Evolutionary conservation across 2,888 invertebrate species (phyloP).

Genomic region (Drosophila borealis): DNA sequence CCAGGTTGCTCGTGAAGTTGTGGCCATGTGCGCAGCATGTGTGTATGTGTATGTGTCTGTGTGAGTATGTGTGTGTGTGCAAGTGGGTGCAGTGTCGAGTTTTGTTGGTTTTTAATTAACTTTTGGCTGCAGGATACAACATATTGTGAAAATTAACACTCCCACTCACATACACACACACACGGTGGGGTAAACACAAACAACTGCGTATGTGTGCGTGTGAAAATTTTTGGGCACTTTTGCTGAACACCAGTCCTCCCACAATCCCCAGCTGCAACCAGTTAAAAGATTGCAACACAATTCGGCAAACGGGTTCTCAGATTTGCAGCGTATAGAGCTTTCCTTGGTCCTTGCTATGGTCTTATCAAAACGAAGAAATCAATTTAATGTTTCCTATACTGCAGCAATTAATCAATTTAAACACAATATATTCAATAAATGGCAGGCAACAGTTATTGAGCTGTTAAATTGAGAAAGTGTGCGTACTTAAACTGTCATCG

Average conservation of each 20-base stretch:
- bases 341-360: conserved; percentile 17
- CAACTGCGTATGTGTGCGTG: conserved; percentile 44
- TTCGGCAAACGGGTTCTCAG: conserved; percentile 20
- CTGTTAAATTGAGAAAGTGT: neutral
- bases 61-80: conserved; percentile 8
- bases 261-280: conserved; percentile 2
- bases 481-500: neutral
- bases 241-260: conserved; percentile 26
- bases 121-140: conserved; percentile 84
- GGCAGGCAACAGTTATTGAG: neutral
- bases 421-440: neutral
- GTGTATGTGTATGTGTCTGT: conserved; percentile 4
- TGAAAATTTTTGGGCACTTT: conserved; percentile 47
- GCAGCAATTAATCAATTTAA: neutral
- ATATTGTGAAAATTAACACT: conserved; percentile 83
- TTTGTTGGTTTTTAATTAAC: conserved; percentile 85
- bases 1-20: conserved; percentile 35
- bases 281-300: conserved; percentile 35
- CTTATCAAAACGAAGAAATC: conserved; percentile 37
- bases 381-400: conserved; percentile 51
- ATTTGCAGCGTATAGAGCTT: conserved; percentile 23
- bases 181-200: conserved; percentile 50
- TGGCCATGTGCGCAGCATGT: conserved; percentile 20
- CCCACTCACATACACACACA: conserved; percentile 39
- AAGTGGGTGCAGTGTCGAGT: conserved; percentile 69